phyloP scores from a whole-genome alignment of 2,113 vertebrate species.

The Amblyopsis rosae region DNA sequence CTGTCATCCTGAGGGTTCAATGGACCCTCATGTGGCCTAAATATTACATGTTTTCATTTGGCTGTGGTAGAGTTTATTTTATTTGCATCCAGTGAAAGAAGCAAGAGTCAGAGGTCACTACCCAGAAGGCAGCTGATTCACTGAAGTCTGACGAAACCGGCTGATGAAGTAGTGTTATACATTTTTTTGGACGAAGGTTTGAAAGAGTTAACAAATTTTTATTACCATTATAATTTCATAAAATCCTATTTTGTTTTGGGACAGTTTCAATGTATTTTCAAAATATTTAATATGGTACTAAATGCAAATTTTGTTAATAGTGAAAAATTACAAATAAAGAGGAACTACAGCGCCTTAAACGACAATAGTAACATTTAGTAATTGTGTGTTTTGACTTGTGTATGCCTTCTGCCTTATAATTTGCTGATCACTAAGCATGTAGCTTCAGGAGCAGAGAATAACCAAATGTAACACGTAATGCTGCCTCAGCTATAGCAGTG shows the following conservation, averaged over 20 bases:
- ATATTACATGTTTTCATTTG: neutral
- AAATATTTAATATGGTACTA: too few relatives aligned
- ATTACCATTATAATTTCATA: too few relatives aligned
- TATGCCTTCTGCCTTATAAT: too few relatives aligned
- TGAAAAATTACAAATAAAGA: too few relatives aligned
- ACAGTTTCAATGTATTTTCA: too few relatives aligned
- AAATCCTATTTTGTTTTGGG: neutral
- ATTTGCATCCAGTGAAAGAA: neutral
- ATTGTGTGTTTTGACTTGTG: too few relatives aligned
- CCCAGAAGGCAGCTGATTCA: neutral
- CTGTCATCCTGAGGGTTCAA: neutral
- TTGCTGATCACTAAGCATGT: neutral
- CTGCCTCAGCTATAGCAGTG: constrained; percentile 14
- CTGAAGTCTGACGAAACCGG: neutral
- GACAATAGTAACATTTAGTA: too few relatives aligned
- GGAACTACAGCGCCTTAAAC: too few relatives aligned
- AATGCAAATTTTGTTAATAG: too few relatives aligned
- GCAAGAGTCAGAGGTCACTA: neutral
- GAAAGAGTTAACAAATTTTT: neutral
- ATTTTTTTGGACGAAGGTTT: neutral
- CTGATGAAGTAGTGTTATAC: neutral
- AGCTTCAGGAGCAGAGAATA: neutral
- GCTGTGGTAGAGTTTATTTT: neutral
- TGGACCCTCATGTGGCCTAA: neutral
- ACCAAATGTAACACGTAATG: neutral